Conservation (phyloP, 2,888 invertebrate genomes). For the Iselma pallidipennis region DNA sequence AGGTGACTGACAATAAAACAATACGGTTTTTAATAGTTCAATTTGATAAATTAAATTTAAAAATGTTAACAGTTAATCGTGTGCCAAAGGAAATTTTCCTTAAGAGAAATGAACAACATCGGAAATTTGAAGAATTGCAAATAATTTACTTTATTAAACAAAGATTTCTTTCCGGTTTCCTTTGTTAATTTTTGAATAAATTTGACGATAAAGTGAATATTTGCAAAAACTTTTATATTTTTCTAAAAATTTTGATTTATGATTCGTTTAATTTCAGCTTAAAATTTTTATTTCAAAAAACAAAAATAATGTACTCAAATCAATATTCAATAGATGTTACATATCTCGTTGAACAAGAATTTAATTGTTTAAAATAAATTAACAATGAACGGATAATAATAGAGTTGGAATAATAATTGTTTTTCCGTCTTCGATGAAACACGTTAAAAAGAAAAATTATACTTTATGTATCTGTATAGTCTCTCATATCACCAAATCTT, state of each 20-base stretch:
- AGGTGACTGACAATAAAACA: constrained; percentile 54
- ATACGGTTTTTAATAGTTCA: background rate
- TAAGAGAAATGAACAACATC: too few relatives aligned
- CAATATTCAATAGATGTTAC: constrained; percentile 47
- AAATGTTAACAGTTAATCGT: background rate
- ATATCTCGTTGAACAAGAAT: constrained; percentile 44
- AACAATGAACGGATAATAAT: constrained; percentile 13
- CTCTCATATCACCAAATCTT: constrained; percentile 35
- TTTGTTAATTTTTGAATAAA: too few relatives aligned
- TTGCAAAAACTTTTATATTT: constrained; percentile 22
- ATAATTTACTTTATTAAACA: constrained; percentile 15
- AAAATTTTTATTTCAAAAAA: too few relatives aligned
- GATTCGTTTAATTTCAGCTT: too few relatives aligned
- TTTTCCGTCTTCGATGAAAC: constrained; percentile 12
- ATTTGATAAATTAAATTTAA: too few relatives aligned
- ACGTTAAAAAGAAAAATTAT: background rate
- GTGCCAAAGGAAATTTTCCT: too few relatives aligned
- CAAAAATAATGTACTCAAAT: background rate
- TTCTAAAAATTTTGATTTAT: constrained; percentile 22
- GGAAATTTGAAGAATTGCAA: constrained; percentile 10
- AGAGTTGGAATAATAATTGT: constrained; percentile 15
- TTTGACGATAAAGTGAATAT: background rate
- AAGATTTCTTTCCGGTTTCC: too few relatives aligned
- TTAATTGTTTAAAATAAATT: constrained; percentile 30
- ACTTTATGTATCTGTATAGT: constrained; percentile 35